Evolutionary conservation across 1,140 invertebrate species (phyloP).

Genomic region (Centruroides sculpturatus): DNA sequence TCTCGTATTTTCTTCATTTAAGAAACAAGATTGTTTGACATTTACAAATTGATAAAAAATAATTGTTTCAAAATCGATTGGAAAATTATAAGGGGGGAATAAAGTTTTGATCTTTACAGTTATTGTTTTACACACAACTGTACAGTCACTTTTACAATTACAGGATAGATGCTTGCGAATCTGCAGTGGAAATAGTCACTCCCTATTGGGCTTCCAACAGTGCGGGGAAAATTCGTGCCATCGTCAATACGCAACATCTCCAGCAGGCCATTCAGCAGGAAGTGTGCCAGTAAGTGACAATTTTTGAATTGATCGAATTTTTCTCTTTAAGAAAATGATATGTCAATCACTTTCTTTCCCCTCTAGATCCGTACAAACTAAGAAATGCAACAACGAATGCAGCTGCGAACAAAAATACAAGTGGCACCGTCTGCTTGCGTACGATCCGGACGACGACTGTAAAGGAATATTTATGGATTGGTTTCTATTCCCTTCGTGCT

Average conservation of each 20-base stretch:
- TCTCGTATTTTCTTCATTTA: no score
- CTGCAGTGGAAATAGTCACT: conserved; percentile 76
- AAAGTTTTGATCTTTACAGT: no score
- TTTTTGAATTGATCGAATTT: not conserved
- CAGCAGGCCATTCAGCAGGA: conserved; percentile 89
- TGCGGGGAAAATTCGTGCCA: conserved; percentile 70
- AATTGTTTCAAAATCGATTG: no score
- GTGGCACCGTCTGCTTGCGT: conserved; percentile 72
- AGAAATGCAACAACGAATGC: conserved; percentile 62
- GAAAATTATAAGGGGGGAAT: no score
- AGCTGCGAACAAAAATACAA: conserved; percentile 79
- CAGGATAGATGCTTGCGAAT: conserved; percentile 70
- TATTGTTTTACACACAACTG: no score
- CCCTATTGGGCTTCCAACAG: conserved; percentile 88
- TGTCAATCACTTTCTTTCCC: not conserved
- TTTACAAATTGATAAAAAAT: no score
- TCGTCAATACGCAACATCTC: conserved; percentile 86
- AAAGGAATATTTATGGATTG: conserved; percentile 88
- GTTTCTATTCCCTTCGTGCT: conserved; percentile 85
- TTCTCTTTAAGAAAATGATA: not conserved
- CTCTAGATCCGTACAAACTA: conserved; percentile 37
- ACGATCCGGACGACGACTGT: conserved; percentile 83
- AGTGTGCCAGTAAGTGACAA: conserved; percentile 45
- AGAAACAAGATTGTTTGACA: no score
- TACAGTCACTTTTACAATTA: not conserved